phyloP scores from a whole-genome alignment of 2,797 vertebrate genomes.

The Malacoctenus gilli region DNA sequence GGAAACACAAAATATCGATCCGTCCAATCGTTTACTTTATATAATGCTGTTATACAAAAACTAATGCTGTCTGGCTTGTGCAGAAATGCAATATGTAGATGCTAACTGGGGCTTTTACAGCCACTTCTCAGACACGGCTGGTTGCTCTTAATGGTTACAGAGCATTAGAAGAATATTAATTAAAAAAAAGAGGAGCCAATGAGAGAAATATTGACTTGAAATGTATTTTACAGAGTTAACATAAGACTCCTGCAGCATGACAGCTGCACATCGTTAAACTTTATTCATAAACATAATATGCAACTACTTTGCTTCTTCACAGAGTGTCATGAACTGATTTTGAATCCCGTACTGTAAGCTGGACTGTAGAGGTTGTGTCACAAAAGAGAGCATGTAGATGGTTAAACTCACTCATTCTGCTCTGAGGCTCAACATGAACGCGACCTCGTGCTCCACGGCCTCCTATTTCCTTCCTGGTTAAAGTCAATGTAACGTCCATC shows the following conservation, averaged over 20 bases:
- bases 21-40: slow-evolving; percentile 23
- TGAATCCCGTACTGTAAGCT: not conserved
- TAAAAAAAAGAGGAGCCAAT: slow-evolving; percentile 32
- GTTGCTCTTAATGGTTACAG: slow-evolving; percentile 27
- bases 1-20: slow-evolving; percentile 45
- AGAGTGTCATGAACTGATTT: not conserved
- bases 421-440: not conserved
- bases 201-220: slow-evolving; percentile 36
- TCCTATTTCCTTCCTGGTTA: slow-evolving; percentile 25
- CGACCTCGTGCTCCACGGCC: too few relatives aligned
- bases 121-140: slow-evolving; percentile 22
- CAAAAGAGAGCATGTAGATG: not conserved
- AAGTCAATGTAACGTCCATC: slow-evolving; percentile 31
- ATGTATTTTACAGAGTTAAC: slow-evolving; percentile 26
- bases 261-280: slow-evolving; percentile 2
- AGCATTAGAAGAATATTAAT: slow-evolving; percentile 17
- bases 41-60: slow-evolving; percentile 54
- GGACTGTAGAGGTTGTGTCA: not conserved
- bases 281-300: too few relatives aligned
- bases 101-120: slow-evolving; percentile 20
- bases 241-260: not conserved
- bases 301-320: too few relatives aligned
- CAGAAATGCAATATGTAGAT: slow-evolving; percentile 26
- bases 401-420: too few relatives aligned
- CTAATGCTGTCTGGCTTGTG: slow-evolving; percentile 31